phyloP scores from a whole-genome alignment of 2,888 invertebrate species.

The Camponotus fellah region DNA sequence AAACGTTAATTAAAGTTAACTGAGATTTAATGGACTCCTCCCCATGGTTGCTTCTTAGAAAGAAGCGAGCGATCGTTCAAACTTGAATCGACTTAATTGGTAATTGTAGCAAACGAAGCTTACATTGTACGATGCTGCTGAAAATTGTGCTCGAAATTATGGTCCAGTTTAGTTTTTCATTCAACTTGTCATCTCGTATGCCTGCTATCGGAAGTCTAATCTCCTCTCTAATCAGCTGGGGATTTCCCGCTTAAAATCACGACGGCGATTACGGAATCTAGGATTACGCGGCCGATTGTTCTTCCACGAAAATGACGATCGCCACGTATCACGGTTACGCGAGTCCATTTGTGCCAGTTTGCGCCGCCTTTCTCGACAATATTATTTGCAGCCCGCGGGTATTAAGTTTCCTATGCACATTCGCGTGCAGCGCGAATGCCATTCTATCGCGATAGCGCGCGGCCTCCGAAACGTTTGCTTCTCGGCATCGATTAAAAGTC shows the following conservation, averaged over 20 bases:
- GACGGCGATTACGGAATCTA: constrained; percentile 24
- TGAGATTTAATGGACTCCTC: background rate
- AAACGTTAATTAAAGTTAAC: background rate
- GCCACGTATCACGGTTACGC: constrained; percentile 52
- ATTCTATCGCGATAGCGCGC: background rate
- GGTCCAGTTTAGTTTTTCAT: background rate
- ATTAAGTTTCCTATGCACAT: constrained; percentile 38
- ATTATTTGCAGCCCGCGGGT: constrained; percentile 44
- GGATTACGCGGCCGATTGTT: constrained; percentile 60
- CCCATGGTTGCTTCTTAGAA: background rate
- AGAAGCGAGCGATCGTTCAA: background rate
- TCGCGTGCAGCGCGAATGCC: background rate
- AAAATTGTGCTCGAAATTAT: background rate
- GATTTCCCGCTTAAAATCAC: constrained; percentile 32
- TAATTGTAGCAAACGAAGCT: background rate
- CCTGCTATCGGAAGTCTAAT: background rate
- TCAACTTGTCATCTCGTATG: background rate
- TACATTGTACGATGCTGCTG: background rate
- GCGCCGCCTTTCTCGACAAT: constrained; percentile 54
- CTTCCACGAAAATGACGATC: constrained; percentile 61
- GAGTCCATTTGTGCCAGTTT: constrained; percentile 41
- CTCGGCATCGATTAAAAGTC: background rate
- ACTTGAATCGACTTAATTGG: background rate
- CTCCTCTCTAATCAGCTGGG: background rate
- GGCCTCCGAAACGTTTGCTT: constrained; percentile 8